Percentiles rank a stretch among this genome's conserved stretches.
phyloP scores from a whole-genome alignment of 2,888 invertebrate genomes.

The Calameuta idolon region DNA sequence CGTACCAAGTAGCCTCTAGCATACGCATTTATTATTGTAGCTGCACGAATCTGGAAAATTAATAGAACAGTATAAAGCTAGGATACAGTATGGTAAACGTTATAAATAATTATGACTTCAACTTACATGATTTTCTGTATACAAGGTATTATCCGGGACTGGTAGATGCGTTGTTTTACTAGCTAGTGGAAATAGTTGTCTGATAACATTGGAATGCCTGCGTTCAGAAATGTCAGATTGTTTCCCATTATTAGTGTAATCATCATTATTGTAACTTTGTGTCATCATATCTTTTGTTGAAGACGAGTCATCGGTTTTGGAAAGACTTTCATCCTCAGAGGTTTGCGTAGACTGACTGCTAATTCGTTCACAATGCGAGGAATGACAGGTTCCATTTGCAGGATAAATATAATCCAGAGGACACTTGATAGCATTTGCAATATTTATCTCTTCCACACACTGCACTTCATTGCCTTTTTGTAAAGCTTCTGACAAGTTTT shows the following conservation, averaged over 20 bases:
- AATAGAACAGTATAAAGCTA: slow-evolving; percentile 7
- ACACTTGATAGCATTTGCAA: slow-evolving; percentile 24
- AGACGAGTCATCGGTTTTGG: not conserved
- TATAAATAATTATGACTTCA: not conserved
- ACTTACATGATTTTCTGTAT: slow-evolving; percentile 56
- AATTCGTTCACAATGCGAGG: not conserved
- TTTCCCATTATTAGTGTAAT: not conserved
- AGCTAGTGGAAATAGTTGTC: slow-evolving; percentile 56
- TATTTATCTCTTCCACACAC: not conserved
- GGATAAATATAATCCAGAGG: slow-evolving; percentile 33
- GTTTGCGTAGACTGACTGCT: not conserved
- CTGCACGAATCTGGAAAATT: slow-evolving; percentile 70
- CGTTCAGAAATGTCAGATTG: slow-evolving; percentile 7
- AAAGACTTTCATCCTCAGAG: not conserved
- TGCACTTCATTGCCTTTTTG: not conserved
- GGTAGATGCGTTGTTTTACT: slow-evolving; percentile 48
- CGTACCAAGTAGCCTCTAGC: slow-evolving; percentile 85
- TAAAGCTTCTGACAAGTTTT: slow-evolving; percentile 22
- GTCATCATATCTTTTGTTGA: not conserved
- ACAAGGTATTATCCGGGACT: slow-evolving; percentile 45
- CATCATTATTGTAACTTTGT: not conserved
- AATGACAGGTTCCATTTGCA: slow-evolving; percentile 19
- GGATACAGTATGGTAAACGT: not conserved
- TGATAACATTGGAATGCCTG: slow-evolving; percentile 47
- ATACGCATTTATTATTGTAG: slow-evolving; percentile 75